A percentile compares a stretch with the other conserved stretches of the same genome.
Conservation (phyloP, 2,797 vertebrate species). For the Typhlichthys eigenmanni region DNA sequence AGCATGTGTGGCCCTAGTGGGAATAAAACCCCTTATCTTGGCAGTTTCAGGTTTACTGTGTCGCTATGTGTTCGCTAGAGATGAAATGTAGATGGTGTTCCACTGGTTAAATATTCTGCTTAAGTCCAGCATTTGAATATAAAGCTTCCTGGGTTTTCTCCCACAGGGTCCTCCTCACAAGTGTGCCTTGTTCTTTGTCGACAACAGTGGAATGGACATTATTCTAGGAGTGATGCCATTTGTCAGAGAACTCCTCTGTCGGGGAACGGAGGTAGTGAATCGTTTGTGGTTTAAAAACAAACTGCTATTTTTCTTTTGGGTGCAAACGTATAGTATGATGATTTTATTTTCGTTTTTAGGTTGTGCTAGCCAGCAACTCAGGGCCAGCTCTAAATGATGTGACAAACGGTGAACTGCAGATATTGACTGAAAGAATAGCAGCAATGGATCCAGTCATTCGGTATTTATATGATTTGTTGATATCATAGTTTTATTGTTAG, state of each 20-base stretch:
- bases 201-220: constrained; percentile 99
- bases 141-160: constrained; percentile 79
- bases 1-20: background rate
- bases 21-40: background rate
- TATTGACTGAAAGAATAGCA: constrained; percentile 88
- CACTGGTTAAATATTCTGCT: constrained; percentile 3
- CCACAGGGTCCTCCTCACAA: constrained; percentile 98
- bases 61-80: background rate
- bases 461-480: background rate
- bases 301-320: background rate
- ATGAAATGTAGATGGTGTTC: background rate
- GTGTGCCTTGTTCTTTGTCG: constrained; percentile 99
- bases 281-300: no score
- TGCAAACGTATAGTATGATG: background rate
- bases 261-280: constrained; percentile 92
- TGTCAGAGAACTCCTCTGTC: constrained; percentile 94
- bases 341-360: constrained; percentile 65
- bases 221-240: constrained; percentile 99
- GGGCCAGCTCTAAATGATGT: constrained; percentile 94
- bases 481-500: background rate
- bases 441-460: constrained; percentile 88
- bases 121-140: constrained; percentile 41
- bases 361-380: constrained; percentile 96
- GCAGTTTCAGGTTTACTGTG: background rate
- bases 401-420: constrained; percentile 92